These are phyloP conservation scores for Quadroppia sp. DNA, from an alignment of 2,888 invertebrate species.

Conservation along the genomic window DNA sequence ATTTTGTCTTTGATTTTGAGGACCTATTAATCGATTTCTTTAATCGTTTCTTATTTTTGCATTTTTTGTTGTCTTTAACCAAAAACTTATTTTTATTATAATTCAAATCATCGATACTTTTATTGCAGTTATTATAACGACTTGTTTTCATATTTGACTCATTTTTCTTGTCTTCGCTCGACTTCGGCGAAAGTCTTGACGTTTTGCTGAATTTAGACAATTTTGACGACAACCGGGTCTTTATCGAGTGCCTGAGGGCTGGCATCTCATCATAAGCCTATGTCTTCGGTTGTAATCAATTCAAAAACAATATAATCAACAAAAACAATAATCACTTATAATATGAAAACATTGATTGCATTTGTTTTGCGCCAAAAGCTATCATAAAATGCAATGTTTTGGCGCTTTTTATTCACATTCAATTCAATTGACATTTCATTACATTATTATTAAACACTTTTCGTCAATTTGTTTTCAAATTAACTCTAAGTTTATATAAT, in stretches of 20 bases:
- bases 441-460: background rate
- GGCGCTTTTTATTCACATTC: background rate
- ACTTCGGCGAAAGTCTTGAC: background rate
- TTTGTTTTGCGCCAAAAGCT: conserved; percentile 5
- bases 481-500: no score
- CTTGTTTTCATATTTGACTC: background rate
- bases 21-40: background rate
- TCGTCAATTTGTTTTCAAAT: background rate
- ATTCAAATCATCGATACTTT: background rate
- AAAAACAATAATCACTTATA: background rate
- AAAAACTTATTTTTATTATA: background rate
- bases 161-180: background rate
- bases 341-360: background rate
- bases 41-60: background rate
- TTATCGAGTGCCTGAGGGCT: background rate
- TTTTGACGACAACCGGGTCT: conserved; percentile 14
- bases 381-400: background rate
- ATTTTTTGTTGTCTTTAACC: background rate
- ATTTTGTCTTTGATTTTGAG: background rate
- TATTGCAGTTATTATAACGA: background rate
- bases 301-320: background rate
- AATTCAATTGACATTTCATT: background rate
- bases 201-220: background rate
- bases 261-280: background rate
- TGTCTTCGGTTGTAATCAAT: background rate